These are phyloP conservation scores for Phaedon cochleariae DNA, from an alignment of 2,888 invertebrate genomes.

Conservation along the genomic window DNA sequence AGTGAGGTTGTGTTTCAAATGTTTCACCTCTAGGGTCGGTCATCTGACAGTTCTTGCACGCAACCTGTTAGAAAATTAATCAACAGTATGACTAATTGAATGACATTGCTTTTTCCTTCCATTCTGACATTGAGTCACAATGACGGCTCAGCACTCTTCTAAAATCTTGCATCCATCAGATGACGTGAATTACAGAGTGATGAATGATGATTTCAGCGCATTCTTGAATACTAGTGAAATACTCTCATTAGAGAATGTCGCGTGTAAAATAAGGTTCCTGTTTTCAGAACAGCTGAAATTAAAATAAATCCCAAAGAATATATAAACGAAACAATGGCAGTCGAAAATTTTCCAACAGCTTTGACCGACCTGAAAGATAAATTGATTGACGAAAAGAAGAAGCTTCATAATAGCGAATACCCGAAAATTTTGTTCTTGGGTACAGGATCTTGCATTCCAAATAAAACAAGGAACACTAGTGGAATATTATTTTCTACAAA, in stretches of 20 bases:
- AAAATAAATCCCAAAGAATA: slow-evolving; percentile 73
- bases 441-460: slow-evolving; percentile 93
- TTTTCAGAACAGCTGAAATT: slow-evolving; percentile 66
- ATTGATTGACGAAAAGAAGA: slow-evolving; percentile 37
- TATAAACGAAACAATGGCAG: slow-evolving; percentile 71
- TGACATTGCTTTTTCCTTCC: too few species aligned
- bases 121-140: too few species aligned
- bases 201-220: too few species aligned
- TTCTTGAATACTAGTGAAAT: slow-evolving; percentile 92
- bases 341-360: slow-evolving; percentile 70
- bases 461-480: slow-evolving; percentile 91
- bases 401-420: slow-evolving; percentile 28
- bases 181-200: too few species aligned
- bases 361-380: slow-evolving; percentile 67
- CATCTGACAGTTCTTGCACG: too few species aligned
- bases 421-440: slow-evolving; percentile 90
- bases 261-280: slow-evolving; percentile 68
- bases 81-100: too few species aligned
- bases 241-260: too few species aligned
- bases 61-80: too few species aligned
- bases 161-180: too few species aligned
- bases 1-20: too few species aligned
- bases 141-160: too few species aligned
- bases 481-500: slow-evolving; percentile 79
- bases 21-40: too few species aligned